A percentile compares a stretch with the other conserved stretches of the same genome.
phyloP scores from a whole-genome alignment of 2,113 vertebrate genomes.

The Pluvialis apricaria region DNA sequence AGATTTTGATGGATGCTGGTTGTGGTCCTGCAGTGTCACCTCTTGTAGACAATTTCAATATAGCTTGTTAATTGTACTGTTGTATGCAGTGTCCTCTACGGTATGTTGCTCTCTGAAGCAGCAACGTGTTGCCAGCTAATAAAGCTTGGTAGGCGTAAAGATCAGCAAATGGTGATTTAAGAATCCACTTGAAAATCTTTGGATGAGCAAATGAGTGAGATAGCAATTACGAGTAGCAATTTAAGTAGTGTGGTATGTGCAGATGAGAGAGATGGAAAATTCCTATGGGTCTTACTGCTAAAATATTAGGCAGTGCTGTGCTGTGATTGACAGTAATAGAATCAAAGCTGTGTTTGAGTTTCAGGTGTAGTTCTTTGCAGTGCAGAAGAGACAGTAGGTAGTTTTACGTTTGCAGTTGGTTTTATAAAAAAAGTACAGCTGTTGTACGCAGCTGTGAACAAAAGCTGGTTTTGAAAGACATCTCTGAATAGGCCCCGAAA shows the following conservation, averaged over 20 bases:
- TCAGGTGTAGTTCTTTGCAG: neutral
- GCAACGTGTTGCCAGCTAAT: neutral
- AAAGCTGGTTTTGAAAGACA: neutral
- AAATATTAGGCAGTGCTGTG: neutral
- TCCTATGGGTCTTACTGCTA: neutral
- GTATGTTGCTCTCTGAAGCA: neutral
- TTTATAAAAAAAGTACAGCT: neutral
- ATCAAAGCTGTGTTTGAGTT: neutral
- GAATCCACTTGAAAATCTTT: constrained; percentile 21
- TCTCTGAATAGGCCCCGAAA: neutral
- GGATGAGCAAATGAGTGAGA: constrained; percentile 1
- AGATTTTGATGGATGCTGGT: neutral
- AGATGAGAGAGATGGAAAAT: neutral
- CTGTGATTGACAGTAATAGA: neutral
- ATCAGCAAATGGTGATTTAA: constrained; percentile 31
- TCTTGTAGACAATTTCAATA: neutral
- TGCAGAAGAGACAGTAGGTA: neutral
- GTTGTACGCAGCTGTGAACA: neutral
- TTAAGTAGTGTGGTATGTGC: neutral
- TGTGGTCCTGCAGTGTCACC: neutral
- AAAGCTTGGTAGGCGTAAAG: neutral
- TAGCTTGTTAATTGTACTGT: neutral
- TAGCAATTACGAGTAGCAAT: neutral
- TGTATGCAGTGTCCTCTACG: neutral
- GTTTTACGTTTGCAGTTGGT: neutral